phyloP scores from a whole-genome alignment of 2,797 vertebrate species.

The Euthynnus affinis region DNA sequence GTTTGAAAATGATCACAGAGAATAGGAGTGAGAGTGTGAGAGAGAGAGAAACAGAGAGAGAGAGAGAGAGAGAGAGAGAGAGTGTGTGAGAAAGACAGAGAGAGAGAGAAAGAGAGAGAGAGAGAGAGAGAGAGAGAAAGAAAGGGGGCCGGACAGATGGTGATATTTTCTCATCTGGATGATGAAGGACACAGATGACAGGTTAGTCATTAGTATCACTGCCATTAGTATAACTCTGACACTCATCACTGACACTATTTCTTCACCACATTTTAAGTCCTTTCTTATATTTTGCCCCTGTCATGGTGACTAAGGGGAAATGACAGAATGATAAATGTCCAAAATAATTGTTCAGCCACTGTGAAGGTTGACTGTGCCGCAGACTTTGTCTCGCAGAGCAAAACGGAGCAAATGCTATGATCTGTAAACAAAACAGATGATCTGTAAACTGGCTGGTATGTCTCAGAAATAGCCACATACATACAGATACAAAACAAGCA shows the following conservation, averaged over 20 bases:
- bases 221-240: not conserved
- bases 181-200: constrained; percentile 50
- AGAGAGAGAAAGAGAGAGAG: not conserved
- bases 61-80: not conserved
- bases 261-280: not conserved
- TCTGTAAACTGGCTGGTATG: constrained; percentile 21
- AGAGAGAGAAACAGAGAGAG: not conserved
- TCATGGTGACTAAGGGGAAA: constrained; percentile 9
- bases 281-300: constrained; percentile 3
- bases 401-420: constrained; percentile 18
- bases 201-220: constrained; percentile 30
- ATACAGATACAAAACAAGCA: too few relatives aligned
- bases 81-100: too few relatives aligned
- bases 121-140: not conserved
- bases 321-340: constrained; percentile 9
- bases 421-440: constrained; percentile 26
- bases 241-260: not conserved
- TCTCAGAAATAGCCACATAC: constrained; percentile 28
- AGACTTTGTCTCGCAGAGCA: constrained; percentile 7
- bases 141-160: constrained; percentile 26
- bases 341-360: constrained; percentile 23
- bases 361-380: constrained; percentile 37
- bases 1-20: constrained; percentile 7
- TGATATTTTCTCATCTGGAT: constrained; percentile 22
- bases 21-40: too few relatives aligned